Percentiles rank a stretch among this genome's conserved stretches.
Conservation (phyloP, 2,888 invertebrate species). For the Mystacides longicornis region DNA sequence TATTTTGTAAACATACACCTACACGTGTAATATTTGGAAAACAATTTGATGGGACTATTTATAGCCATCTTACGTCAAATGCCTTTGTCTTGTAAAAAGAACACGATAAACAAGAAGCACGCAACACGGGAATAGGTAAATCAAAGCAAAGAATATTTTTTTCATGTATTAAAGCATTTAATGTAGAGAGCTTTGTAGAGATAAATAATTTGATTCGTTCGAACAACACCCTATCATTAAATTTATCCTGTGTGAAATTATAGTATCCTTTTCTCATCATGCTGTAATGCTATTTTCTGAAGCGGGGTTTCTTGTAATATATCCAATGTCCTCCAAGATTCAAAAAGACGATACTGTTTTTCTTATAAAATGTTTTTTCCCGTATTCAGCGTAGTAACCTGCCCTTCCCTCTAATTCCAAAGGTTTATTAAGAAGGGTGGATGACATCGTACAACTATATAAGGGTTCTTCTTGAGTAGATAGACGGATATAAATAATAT, state of each 20-base stretch:
- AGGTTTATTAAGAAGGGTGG: constrained; percentile 3
- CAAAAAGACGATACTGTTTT: background rate
- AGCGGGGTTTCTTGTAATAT: too few relatives aligned
- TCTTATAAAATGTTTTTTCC: background rate
- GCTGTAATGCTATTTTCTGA: too few relatives aligned
- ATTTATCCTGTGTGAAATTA: constrained; percentile 8
- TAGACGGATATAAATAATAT: too few relatives aligned
- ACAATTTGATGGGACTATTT: too few relatives aligned
- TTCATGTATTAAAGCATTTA: background rate
- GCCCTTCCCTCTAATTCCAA: background rate
- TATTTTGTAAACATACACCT: too few relatives aligned
- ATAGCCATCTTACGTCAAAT: too few relatives aligned
- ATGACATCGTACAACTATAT: background rate
- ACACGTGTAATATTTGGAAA: too few relatives aligned
- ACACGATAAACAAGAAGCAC: too few relatives aligned
- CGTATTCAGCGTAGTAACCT: constrained; percentile 1
- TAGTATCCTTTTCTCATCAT: too few relatives aligned
- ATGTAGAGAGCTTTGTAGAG: too few relatives aligned
- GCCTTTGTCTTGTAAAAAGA: too few relatives aligned
- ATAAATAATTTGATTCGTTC: background rate
- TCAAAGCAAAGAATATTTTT: background rate
- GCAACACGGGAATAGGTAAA: background rate
- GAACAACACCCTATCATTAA: constrained; percentile 6
- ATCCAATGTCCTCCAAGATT: background rate
- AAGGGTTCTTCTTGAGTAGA: background rate